Base-by-base conservation (phyloP, 1,140 invertebrate species). In the Meloidogyne floridensis region DNA sequence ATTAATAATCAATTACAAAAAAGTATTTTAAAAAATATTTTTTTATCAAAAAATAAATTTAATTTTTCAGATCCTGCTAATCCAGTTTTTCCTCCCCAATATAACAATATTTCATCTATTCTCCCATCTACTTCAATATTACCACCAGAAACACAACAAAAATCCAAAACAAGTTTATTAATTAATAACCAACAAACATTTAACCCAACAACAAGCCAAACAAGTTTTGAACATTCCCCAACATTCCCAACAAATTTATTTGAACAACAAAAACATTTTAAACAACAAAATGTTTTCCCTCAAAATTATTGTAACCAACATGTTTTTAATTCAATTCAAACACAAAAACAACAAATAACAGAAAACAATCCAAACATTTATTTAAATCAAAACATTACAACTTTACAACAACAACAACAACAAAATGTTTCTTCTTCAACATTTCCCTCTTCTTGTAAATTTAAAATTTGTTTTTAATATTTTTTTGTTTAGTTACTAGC, bases 281-380 rank as follows among this genome's bases (percentile, higher is more conserved):
- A 59, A 56, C 56, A 59, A 65, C 59, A 65, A 65, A 65, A 65
- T 5, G 32, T n/a, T 65, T 65, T n/a, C 59, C 7, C 47, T 47
- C 47, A 47, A 8, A 47, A 47, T 47, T 47, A 47, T 47, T 47
- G 7, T 47, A 47, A 47, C 47, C 32, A 32, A 32, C 32, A 32
- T 32, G 32, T 32, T 32, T 32, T 32, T 32, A 32, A 32, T 32
- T 32, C 32, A 32, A 32, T 32, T 32, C 32, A 32, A 32, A 32
- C 32, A 32, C 56, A 15, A 59, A 15, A 59, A 15, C 11, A 59
- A 15, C 56, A 59, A 59, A 59, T 9, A 15, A 65, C 59, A n/a
- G 59, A 65, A 65, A n/a, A 65, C n/a, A n/a, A 65, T 65, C n/a
- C 7, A 65, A 65, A 65, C 59, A 65, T 65, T 65, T 65, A 15